Evolutionary conservation across 2,888 invertebrate genomes (phyloP), one percentile per base, ranked within the genome.

Genomic region (Latrodectus elegans): DNA sequence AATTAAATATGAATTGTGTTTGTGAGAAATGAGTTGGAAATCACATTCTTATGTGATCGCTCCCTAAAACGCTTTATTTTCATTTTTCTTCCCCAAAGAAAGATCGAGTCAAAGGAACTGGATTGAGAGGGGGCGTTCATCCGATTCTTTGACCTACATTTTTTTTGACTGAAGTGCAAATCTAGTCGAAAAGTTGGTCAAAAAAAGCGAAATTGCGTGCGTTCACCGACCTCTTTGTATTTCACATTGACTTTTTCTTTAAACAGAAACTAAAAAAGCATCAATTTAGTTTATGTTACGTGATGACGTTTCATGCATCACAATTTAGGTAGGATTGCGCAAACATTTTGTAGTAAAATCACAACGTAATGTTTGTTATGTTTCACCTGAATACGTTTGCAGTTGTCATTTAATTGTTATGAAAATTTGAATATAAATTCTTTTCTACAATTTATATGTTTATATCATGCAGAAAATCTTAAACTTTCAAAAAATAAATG

Each of bases 121-220:
- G 84, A 79, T 14, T 78, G 64, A 11, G 74, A 85, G 74, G 85
- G 79, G 85, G 85, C 79, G 85, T 79, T 85, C 85, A 79, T 85
- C 79, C 79, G 75, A 85, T 26, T 55, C 70, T 80, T 22, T 85
- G 85, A 14, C 85, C 85, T 60, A 60, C 15, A 80, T 73, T 79
- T 85, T 70, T 12, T 60, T n/a, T 22, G 65, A 70, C 51, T 64
- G 70, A 22, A 11, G 8, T 74, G 26, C 8, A 72, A 85, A 80
- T 85, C 70, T 22, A 51, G 22, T 38, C 77, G 9, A 76, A 51
- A 78, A 60, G 52, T 65, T 49, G 22, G 22, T 52, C 55, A 55
- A 76, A 80, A 86, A 68, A 71, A 70, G 65, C 49, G 38, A 38
- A 38, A 38, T 6, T 4, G 6, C 60, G 51, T 65, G 53, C 64